A percentile compares a stretch with the other conserved stretches of the same genome.
These are phyloP conservation scores for Leontopithecus rosalia DNA, from an alignment of 2,797 vertebrate genomes.

Conservation along the genomic window DNA sequence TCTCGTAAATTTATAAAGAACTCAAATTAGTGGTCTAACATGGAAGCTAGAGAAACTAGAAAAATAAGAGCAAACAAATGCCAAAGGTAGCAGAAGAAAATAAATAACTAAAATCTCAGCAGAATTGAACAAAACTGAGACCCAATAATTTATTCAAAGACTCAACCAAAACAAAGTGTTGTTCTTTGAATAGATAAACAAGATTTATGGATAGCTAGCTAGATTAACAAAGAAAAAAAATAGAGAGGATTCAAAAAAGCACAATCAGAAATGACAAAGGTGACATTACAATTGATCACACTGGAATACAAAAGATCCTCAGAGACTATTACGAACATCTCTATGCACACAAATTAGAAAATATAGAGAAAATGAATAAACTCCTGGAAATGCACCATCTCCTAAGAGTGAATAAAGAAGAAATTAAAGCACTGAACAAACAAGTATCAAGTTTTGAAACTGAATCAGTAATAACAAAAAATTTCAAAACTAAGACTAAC, in stretches of 20 bases:
- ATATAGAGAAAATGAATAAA: background rate
- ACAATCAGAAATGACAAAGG: background rate
- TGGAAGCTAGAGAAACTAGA: background rate
- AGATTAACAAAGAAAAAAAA: background rate
- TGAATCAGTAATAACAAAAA: background rate
- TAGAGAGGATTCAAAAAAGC: background rate
- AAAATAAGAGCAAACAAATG: background rate
- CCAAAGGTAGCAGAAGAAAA: background rate
- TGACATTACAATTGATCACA: background rate
- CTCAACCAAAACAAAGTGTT: background rate
- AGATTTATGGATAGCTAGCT: background rate
- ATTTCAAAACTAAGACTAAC: background rate
- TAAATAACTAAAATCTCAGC: background rate
- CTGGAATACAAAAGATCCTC: background rate
- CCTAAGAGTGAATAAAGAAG: background rate
- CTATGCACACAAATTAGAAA: background rate
- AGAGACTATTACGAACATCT: background rate
- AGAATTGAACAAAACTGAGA: background rate
- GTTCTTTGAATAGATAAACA: background rate
- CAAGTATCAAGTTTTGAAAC: background rate
- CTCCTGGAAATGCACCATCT: background rate
- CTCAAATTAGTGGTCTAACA: background rate
- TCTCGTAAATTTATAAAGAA: background rate
- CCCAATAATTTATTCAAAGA: background rate
- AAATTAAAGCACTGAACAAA: background rate